These are phyloP conservation scores for Falco cherrug DNA, from an alignment of 2,797 vertebrate species.

Conservation along the genomic window DNA sequence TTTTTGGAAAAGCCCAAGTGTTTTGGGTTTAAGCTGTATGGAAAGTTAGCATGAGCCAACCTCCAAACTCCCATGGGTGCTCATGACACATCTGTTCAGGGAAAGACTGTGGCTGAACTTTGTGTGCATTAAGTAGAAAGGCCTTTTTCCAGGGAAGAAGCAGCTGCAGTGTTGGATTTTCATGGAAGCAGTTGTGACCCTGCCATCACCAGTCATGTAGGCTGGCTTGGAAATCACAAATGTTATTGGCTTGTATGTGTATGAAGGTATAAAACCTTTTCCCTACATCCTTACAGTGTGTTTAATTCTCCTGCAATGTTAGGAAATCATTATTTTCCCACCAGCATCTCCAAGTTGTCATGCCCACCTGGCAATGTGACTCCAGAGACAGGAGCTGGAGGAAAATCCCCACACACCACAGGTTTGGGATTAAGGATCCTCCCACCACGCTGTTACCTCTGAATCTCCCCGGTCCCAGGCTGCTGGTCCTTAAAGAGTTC, in stretches of 20 bases:
- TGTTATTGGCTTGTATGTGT: neutral
- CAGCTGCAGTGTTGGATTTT: neutral
- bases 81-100: neutral
- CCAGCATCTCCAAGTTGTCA: neutral
- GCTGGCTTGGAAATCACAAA: neutral
- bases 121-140: neutral
- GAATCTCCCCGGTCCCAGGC: neutral
- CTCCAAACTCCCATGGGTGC: neutral
- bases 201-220: neutral
- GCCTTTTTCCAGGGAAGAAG: neutral
- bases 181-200: neutral
- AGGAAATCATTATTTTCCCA: neutral
- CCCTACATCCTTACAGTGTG: neutral
- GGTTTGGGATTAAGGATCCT: neutral
- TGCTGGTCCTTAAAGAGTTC: neutral
- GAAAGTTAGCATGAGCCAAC: neutral
- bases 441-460: neutral
- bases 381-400: neutral
- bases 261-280: neutral
- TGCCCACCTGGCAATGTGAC: neutral
- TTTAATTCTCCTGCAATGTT: neutral
- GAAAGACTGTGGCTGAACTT: neutral
- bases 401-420: neutral
- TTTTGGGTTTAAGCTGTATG: neutral
- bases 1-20: neutral